These are phyloP conservation scores for Lethrus apterus DNA, from an alignment of 1,140 invertebrate species.

Conservation along the genomic window DNA sequence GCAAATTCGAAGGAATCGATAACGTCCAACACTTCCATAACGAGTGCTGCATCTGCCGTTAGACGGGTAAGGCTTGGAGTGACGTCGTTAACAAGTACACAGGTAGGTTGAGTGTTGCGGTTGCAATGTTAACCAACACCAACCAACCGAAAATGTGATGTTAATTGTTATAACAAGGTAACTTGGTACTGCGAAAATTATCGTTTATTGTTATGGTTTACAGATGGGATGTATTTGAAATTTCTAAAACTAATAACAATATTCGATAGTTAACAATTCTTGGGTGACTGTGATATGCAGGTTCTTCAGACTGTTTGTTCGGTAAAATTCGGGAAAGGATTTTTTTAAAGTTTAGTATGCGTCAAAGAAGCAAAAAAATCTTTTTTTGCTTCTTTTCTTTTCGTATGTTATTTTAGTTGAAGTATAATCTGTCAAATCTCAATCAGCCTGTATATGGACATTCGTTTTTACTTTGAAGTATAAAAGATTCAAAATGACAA, in stretches of 20 bases:
- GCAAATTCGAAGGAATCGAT: constrained; percentile 81
- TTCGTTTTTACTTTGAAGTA: too few species aligned
- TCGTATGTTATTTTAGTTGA: too few species aligned
- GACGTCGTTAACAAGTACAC: constrained; percentile 50
- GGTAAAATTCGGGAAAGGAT: not conserved
- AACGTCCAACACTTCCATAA: constrained; percentile 63
- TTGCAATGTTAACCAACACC: constrained; percentile 17
- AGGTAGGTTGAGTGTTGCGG: constrained; percentile 52
- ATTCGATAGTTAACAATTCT: too few species aligned
- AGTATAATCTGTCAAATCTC: too few species aligned
- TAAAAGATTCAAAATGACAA: too few species aligned
- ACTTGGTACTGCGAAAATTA: not conserved
- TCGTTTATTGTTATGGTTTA: not conserved
- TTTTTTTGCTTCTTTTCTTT: too few species aligned
- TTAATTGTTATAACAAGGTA: not conserved
- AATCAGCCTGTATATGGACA: too few species aligned
- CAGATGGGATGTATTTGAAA: not conserved
- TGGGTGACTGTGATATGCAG: too few species aligned
- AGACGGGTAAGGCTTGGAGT: constrained; percentile 64
- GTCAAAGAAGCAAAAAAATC: too few species aligned
- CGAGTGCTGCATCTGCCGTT: constrained; percentile 51
- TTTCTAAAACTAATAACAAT: too few species aligned
- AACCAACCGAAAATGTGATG: constrained; percentile 21
- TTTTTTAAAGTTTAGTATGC: too few species aligned
- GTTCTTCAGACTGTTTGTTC: not conserved